Evolutionary conservation across 2,888 invertebrate genomes (phyloP).

Genomic region (Drosophila quinaria): DNA sequence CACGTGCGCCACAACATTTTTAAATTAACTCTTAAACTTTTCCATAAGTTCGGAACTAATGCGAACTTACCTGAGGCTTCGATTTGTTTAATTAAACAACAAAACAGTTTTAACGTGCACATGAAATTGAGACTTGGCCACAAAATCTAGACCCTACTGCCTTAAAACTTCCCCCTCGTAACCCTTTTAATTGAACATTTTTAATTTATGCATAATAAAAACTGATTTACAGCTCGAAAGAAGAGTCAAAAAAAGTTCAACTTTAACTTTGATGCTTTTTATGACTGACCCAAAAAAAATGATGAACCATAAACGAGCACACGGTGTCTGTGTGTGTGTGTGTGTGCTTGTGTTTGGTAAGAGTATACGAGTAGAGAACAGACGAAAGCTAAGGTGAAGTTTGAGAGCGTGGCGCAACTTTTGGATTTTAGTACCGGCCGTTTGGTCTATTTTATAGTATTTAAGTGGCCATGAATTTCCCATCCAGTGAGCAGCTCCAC

Average conservation of each 20-base stretch:
- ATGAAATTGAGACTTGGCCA: conserved; percentile 12
- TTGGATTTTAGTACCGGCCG: conserved; percentile 72
- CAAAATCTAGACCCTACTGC: background rate
- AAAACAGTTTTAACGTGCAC: conserved; percentile 10
- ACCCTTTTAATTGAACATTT: conserved; percentile 75
- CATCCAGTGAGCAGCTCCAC: conserved; percentile 46
- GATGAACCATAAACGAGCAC: conserved; percentile 64
- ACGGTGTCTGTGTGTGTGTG: conserved; percentile 35
- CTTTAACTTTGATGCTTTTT: conserved; percentile 73
- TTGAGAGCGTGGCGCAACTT: conserved; percentile 60
- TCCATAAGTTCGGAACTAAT: background rate
- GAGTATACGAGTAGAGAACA: conserved; percentile 8
- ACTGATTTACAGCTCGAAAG: conserved; percentile 63
- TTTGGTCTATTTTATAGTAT: conserved; percentile 78
- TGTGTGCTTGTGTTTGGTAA: conserved; percentile 9
- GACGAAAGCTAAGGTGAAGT: conserved; percentile 56
- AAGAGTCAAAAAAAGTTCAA: conserved; percentile 48
- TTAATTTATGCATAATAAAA: conserved; percentile 80
- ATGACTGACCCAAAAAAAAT: conserved; percentile 69
- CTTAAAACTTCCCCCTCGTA: conserved; percentile 7
- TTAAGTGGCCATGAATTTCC: conserved; percentile 80
- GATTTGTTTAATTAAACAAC: conserved; percentile 41
- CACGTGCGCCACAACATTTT: background rate
- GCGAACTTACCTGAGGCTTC: background rate
- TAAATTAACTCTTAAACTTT: conserved; percentile 9